Base-by-base conservation (phyloP, 2,888 invertebrate species). In the Brachylomia viminalis region DNA sequence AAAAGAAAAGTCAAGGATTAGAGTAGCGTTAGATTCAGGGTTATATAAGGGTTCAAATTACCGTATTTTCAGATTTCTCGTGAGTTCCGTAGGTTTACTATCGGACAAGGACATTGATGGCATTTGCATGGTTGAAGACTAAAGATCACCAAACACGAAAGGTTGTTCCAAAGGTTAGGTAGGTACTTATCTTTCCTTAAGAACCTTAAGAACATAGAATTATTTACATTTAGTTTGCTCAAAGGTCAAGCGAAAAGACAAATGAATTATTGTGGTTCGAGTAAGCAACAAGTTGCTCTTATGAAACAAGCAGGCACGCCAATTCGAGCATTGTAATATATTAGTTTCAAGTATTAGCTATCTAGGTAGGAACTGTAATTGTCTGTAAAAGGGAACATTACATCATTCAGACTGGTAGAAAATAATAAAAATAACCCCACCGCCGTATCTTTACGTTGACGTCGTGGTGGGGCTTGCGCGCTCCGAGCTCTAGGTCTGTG, bases 31-130 rank as follows among this genome's bases (percentile, higher is more conserved):
- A 52, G 17, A 52, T 75, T 69, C 27, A 23, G 42, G 49, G 49
- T 75, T 75, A 47, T 58, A 66, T 75, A 45, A 59, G 52, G 66
- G 76, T 68, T 76, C 68, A 61, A 77, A 27, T 23, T 52, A 61
- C 68, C 59, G 75, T 76, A 58, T 68, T 67, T 59, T 30, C 23
- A 47, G 33, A 45, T 47, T 47, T 47, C 54, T 38, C 6, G 27
- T 27, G 23, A 38, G 10, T 20, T 27, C 52, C 33, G 17, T 64
- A 38, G 47, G 17, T 47, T 74, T 47, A 75, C 38, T 17, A 54
- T 38, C 33, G 2, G 27, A 64, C 4, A 47, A 73, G 27, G 20
- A 47, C 33, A 33, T 54, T 27, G 38, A 30, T 45, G 33, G 38
- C 11, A 38, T 38, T 13, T 11, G 3, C 11, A 38, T 11, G 23